Percentiles rank a stretch among this genome's conserved stretches.
These are phyloP conservation scores for Palythoa heliodiscus DNA, from an alignment of 92 coral and sea anemone genomes.

Conservation along the genomic window DNA sequence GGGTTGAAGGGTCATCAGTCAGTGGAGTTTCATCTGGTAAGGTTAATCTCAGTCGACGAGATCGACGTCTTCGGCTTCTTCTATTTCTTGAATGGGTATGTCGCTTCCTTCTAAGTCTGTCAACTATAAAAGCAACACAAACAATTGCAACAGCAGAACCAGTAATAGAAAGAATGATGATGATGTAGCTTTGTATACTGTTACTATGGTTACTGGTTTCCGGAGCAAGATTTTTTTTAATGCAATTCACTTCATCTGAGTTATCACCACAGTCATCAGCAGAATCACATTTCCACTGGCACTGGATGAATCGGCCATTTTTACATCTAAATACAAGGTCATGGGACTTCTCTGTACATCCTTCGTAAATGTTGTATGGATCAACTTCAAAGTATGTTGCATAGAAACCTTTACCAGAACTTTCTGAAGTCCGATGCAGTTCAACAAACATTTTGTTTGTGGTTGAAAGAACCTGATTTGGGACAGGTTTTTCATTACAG, in stretches of 20 bases:
- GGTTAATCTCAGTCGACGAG: constrained; percentile 56
- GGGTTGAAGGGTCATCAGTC: constrained; percentile 73
- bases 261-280: constrained; percentile 81
- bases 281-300: constrained; percentile 85
- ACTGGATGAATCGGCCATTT: constrained; percentile 65
- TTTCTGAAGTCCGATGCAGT: constrained; percentile 48
- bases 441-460: constrained; percentile 63
- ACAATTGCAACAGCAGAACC: constrained; percentile 74
- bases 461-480: constrained; percentile 51
- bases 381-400: constrained; percentile 75
- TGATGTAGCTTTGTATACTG: constrained; percentile 72
- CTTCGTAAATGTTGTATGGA: constrained; percentile 67
- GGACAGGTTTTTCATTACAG: constrained; percentile 53
- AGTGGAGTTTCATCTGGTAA: constrained; percentile 53
- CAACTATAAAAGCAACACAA: constrained; percentile 71
- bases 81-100: constrained; percentile 69
- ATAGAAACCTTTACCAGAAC: constrained; percentile 64
- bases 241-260: constrained; percentile 78
- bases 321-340: constrained; percentile 68
- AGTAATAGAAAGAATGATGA: constrained; percentile 77
- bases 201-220: constrained; percentile 32
- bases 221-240: neutral
- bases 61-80: constrained; percentile 59
- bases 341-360: constrained; percentile 60
- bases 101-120: constrained; percentile 70